Evolutionary conservation across 2,888 invertebrate species (phyloP), one percentile per base, ranked within the genome.

Genomic region (Prostheceraeus crozeri): DNA sequence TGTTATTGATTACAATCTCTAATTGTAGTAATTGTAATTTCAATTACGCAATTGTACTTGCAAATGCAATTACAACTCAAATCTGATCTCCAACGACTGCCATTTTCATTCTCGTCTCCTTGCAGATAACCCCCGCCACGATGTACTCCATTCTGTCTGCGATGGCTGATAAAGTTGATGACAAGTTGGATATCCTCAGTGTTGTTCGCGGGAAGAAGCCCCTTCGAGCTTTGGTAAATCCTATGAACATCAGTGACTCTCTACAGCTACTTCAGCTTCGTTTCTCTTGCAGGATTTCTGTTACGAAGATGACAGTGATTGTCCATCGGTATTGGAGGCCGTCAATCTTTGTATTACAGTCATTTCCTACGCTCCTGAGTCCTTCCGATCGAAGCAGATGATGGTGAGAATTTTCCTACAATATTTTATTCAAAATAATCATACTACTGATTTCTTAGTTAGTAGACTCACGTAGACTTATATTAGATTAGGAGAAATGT

Each of bases 261-360:
- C n/a, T n/a, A n/a, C n/a, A n/a, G n/a, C n/a, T n/a, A n/a, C n/a
- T n/a, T n/a, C n/a, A n/a, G n/a, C n/a, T n/a, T 8, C 11, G 14
- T 54, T 52, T 54, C 11, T 62, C 10, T 65, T 66, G 27, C 66
- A 75, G 75, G 98, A 98, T 78, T 94, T 98, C 77, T 98, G 98
- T 76, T 99, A 99, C 75, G 86, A 93, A 67, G 94, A 96, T 73
- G 96, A 98, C 72, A 86, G 90, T 55, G 94, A 94, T 75, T 89
- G 90, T 81, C 93, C 96, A 56, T 89, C 88, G 8, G 87, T 98
- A 4, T 79, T 96, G 63, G 96, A 98, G 74, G 93, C 93, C 68
- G 89, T 98, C 71, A 91, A 93, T n/a, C 82, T 96, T 58, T 96
- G 96, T 74, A 93, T 98, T 0, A 96, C 98, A 84, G 96, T 98